Evolutionary conservation across 2,888 invertebrate species (phyloP), one percentile per base, ranked within the genome.

Genomic region (Tetranychus piercei): DNA sequence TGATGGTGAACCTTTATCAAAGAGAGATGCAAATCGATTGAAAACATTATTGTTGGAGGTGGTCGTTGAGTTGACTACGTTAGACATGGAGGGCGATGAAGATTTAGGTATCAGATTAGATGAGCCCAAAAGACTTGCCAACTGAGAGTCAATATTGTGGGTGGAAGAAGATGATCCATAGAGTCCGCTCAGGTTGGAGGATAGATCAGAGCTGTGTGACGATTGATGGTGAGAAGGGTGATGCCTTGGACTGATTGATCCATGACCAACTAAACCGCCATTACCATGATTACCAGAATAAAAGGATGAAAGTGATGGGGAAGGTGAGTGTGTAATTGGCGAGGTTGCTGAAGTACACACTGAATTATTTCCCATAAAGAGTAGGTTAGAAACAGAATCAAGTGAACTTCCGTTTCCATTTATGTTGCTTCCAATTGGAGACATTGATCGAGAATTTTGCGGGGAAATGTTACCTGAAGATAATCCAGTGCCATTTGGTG

Each of bases 401-500:
- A 55, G 55, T 55, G 55, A 9, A 3, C 55, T 55, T 15, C 6
- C 55, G 9, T 55, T 55, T 55, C 55, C 55, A 15, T 9, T 9
- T 55, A 55, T 15, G 15, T 55, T 55, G 7, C 55, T 15, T 15
- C 43, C 43, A 44, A 71, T 71, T 7, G 75, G 75, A 23, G 75
- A 75, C 15, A 75, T 64, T 34, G 75, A 75, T 44, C 76, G 73
- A 11, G 76, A 74, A 23, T 72, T 72, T 44, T 74, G 76, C 22
- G 76, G 76, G 45, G 76, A 76, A 22, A 71, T 44, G 66, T 55
- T 67, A 44, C 67, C 71, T 23, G 18, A 20, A 22, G 44, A 45
- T 71, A 44, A 71, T 23, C 44, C 44, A 15, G n/a, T 44, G 9
- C 43, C 44, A 44, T 22, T 73, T 45, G 67, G 44, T 70, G 73